A percentile compares a stretch with the other conserved stretches of the same genome.
Conservation (phyloP, 2,888 invertebrate genomes). For the Tolmerus cingulatus region DNA sequence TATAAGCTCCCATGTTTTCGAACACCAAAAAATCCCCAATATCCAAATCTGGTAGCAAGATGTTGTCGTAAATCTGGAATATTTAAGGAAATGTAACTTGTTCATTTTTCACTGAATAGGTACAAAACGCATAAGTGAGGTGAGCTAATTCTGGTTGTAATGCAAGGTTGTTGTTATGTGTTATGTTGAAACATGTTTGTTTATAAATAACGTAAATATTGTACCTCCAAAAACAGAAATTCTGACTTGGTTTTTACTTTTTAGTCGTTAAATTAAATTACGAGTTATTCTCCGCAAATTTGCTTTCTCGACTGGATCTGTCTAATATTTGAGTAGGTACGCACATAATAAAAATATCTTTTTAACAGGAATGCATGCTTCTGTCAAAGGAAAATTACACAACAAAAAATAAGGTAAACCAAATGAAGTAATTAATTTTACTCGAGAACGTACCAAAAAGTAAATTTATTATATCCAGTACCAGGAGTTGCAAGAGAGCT, state of each 20-base stretch:
- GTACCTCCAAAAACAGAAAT: neutral
- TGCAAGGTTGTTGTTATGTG: neutral
- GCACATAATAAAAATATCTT: neutral
- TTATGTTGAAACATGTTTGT: neutral
- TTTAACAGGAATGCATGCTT: neutral
- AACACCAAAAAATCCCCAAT: conserved; percentile 91
- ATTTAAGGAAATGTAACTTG: neutral
- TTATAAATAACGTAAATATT: neutral
- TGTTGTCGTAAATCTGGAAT: conserved; percentile 64
- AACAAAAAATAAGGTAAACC: neutral
- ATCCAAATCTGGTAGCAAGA: conserved; percentile 75
- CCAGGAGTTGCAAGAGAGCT: neutral
- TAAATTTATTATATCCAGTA: neutral
- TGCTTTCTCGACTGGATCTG: neutral
- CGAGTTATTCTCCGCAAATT: neutral
- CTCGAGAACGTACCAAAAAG: neutral
- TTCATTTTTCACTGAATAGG: neutral
- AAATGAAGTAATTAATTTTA: neutral
- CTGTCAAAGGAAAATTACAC: neutral
- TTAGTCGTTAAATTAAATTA: neutral
- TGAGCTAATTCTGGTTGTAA: neutral
- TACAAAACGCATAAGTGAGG: neutral
- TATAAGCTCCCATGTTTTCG: conserved; percentile 98
- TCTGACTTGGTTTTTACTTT: neutral
- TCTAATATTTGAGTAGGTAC: neutral